Base-by-base conservation (phyloP, 2,113 vertebrate species). In the Ammodramus savannarum region DNA sequence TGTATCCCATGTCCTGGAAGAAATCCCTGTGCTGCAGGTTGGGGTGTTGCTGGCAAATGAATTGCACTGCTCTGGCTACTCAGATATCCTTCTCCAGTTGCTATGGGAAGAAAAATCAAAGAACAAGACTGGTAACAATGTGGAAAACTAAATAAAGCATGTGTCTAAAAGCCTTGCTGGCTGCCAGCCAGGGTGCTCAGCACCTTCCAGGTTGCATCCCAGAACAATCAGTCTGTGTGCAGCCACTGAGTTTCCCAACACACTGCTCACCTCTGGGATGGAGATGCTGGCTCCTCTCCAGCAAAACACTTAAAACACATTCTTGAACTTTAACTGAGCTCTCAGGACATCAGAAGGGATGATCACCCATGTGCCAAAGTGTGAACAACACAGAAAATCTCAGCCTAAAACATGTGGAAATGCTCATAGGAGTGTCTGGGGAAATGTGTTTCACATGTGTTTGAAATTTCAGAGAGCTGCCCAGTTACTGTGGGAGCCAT, bases 141-240 rank as follows among this genome's bases (percentile, higher is more conserved):
- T 6, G 19, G 29, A 66, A 81, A 81, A n/a, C 17, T 27, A 54
- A 39, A 38, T 34, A 85, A 91, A 92, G 78, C 23, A 6, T 52
- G 62, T 38, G 58, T 85, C 83, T 92, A 94, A 96, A 94, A 96
- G 93, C 65, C 43, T 87, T 48, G 46, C 57, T 95, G 95, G 89
- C 76, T 87, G 61, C 51, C 73, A 81, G 69, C 84, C 93, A 81
- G 34, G 31, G 43, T 32, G 48, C 91, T 85, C 89, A 91, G 89
- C 91, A 91, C 89, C 91, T 87, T 80, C 31, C 73, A 84, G 73
- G 69, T 15, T 16, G 27, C 23, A 51, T 52, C 59, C 59, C 80
- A 59, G 73, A 71, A 84, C 73, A 81, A 51, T 81, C 10, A 84
- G 43, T 17, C 55, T 36, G 32, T 26, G 13, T 22, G 23, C 75